These are phyloP conservation scores for Polyommatus icarus DNA, from an alignment of 2,888 invertebrate species.

Conservation along the genomic window DNA sequence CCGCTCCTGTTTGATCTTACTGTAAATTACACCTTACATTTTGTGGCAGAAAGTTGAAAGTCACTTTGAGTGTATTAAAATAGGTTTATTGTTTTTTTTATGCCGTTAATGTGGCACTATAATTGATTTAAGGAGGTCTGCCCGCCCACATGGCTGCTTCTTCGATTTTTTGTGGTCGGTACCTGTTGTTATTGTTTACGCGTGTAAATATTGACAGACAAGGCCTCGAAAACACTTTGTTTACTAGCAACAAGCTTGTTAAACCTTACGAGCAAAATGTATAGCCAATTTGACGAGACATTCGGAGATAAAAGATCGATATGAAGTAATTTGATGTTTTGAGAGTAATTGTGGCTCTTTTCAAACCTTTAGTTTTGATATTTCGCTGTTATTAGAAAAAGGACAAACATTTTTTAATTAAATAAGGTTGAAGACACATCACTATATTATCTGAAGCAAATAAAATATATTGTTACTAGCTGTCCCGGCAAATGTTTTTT, in stretches of 20 bases:
- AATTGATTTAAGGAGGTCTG: conserved; percentile 47
- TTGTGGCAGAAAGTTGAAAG: conserved; percentile 9
- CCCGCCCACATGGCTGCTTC: conserved; percentile 43
- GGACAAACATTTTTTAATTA: background rate
- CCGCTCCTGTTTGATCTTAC: conserved; percentile 47
- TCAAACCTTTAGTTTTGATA: background rate
- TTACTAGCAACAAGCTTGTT: conserved; percentile 10
- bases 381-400: no score
- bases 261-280: background rate
- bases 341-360: background rate
- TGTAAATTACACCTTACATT: conserved; percentile 26
- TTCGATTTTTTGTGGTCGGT: conserved; percentile 25
- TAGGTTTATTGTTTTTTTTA: conserved; percentile 41
- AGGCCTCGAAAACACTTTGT: conserved; percentile 15
- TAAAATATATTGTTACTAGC: no score
- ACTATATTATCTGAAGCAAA: no score
- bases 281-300: background rate
- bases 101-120: conserved; percentile 47
- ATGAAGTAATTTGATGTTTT: background rate
- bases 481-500: no score
- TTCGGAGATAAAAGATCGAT: background rate
- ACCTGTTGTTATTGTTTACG: conserved; percentile 30
- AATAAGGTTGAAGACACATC: no score
- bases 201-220: conserved; percentile 18
- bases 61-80: conserved; percentile 3